Conservation (phyloP, 2,797 vertebrate species). For the Lacerta viridis region DNA sequence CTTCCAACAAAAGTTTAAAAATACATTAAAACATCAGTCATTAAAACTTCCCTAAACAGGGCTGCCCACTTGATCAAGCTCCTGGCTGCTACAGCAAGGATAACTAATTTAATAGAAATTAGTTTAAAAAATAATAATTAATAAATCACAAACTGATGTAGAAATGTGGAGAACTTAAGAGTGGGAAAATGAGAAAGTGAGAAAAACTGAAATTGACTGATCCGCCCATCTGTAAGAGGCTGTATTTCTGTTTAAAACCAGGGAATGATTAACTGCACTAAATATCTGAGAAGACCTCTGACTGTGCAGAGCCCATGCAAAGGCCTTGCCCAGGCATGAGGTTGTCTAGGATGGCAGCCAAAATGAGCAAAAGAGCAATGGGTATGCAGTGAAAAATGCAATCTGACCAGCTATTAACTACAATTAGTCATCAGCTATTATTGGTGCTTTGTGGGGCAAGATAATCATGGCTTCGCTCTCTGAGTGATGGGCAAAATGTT, state of each 20-base stretch:
- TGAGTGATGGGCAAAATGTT: neutral
- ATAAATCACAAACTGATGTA: no score
- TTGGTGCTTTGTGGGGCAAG: conserved; percentile 15
- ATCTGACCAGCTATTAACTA: conserved; percentile 51
- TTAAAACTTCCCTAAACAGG: no score
- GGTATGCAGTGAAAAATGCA: conserved; percentile 39
- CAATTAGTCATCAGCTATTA: conserved; percentile 20
- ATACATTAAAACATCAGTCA: no score
- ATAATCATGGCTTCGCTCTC: neutral
- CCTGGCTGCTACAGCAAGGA: no score
- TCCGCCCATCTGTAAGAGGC: no score
- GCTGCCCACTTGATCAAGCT: no score
- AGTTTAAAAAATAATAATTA: no score
- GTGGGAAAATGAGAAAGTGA: no score
- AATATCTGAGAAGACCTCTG: neutral
- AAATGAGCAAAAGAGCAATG: conserved; percentile 48
- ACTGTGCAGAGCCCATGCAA: neutral
- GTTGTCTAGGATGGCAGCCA: conserved; percentile 12
- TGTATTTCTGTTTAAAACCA: neutral
- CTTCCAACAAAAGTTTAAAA: no score
- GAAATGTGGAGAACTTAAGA: no score
- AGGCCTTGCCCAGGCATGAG: neutral
- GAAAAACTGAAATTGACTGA: no score
- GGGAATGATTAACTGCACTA: neutral
- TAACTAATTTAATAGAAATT: no score